phyloP scores from a whole-genome alignment of 1,140 invertebrate genomes.

The Ceratoteleas bidentatus region DNA sequence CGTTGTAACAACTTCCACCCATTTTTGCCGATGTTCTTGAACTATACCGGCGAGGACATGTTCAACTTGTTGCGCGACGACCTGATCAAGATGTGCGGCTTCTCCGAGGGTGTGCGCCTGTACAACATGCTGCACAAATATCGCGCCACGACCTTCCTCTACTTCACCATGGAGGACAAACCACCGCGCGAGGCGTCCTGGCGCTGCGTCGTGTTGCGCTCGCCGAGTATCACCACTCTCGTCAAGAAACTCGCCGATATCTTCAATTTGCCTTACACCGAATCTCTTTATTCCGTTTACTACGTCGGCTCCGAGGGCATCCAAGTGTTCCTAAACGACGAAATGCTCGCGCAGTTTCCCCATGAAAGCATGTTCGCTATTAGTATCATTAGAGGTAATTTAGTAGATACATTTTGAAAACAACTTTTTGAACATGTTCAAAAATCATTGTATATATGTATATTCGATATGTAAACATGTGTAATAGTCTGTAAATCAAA shows the following conservation, averaged over 20 bases:
- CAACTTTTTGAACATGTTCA: no score
- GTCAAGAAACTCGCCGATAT: constrained; percentile 85
- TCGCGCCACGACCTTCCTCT: constrained; percentile 81
- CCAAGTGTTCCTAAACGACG: constrained; percentile 88
- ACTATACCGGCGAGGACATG: constrained; percentile 55
- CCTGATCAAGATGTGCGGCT: constrained; percentile 53
- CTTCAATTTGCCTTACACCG: constrained; percentile 81
- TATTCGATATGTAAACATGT: no score
- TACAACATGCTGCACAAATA: constrained; percentile 48
- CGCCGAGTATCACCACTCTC: constrained; percentile 85
- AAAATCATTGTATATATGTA: no score
- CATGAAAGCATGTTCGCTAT: no score
- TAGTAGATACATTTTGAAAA: no score
- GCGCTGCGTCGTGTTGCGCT: constrained; percentile 90
- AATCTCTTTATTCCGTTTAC: constrained; percentile 85
- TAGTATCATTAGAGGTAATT: no score
- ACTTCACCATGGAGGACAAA: constrained; percentile 86
- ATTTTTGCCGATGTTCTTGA: constrained; percentile 41
- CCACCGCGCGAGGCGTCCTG: constrained; percentile 81
- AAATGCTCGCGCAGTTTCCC: no score
- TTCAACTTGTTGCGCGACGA: constrained; percentile 48
- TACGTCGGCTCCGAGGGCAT: no score
- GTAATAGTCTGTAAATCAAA: no score
- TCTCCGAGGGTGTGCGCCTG: constrained; percentile 37
- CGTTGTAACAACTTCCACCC: constrained; percentile 47